Evolutionary conservation across 2,113 vertebrate species (phyloP), one percentile per base, ranked within the genome.

Genomic region (Morone saxatilis): DNA sequence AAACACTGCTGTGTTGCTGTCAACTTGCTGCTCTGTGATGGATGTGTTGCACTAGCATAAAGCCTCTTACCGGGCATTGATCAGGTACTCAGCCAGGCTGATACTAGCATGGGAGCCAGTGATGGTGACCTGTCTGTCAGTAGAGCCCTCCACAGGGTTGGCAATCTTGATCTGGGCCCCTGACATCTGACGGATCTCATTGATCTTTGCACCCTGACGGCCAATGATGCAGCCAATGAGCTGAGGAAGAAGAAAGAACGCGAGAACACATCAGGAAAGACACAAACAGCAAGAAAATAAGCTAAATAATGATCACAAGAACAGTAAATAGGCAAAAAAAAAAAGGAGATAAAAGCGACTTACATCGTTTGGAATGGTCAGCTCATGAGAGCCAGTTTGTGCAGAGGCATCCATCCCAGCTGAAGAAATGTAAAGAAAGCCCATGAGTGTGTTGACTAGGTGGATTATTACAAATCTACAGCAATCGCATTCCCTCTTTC

Each of bases 321-420:
- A 19, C 8, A 51, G 1, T 7, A 38, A 31, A 69, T 1, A 10
- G 56, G 43, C 8, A 14, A 14, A 57, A 10, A 67, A 31, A 31
- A 31, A 2, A 25, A 31, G 13, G 10, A 57, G 22, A 57, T 45
- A 8, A 20, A 10, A 16, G 76, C 81, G 38, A 97, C 98, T 96
- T 94, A 99, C 98, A 95, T 99, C 98, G 0, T 99, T 99, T 96
- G 98, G 97, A 98, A 99, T 99, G 97, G 97, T 99, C 95, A 99
- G 97, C 97, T 99, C 98, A 76, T 99, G 98, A 93, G 98, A 99
- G 95, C 97, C 97, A 88, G 98, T 98, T 95, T 99, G 98, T 94
- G 98, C 97, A 74, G 97, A 97, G 79, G 98, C 97, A 94, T 99
- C 98, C 97, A 99, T 97, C 94, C 98, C 98, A 93, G 92, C 95